Evolutionary conservation across 2,888 invertebrate genomes (phyloP), one percentile per base, ranked within the genome.

Genomic region (Diloba caeruleocephala): DNA sequence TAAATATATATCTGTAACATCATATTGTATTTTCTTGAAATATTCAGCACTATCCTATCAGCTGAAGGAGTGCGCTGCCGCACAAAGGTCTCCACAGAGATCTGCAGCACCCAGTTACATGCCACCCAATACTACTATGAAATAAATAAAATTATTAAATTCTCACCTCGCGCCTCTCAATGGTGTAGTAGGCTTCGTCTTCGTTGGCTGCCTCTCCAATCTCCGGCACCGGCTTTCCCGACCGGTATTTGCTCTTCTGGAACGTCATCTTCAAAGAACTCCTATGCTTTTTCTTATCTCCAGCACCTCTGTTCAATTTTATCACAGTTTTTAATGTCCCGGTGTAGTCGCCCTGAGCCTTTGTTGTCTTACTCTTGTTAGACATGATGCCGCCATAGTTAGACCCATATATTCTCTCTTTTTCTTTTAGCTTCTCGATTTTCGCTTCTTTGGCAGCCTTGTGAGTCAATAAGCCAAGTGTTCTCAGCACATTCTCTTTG

Each of bases 281-380:
- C 61, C 96, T 94, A 43, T 95, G 94, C 65, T 95, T 95, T 85
- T 96, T 96, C 73, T 95, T 92, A 19, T 92, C 92, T 14, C 84
- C 74, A 0, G 87, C 88, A 0, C 95, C 84, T 0, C 96, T 94
- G 81, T 95, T 96, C 63, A 97, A 88, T 87, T 97, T 97, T 73
- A 97, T 97, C 73, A 97, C 96, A 71, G 97, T 97, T 82, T 97
- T 97, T 63, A 97, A 83, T 0, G 97, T 97, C 28, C 97, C 97
- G 1, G 97, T 97, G 76, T 96, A 97, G 71, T 94, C 95, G 12
- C 91, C 89, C 3, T 90, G 88, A 13, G 88, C 78, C 17, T 87
- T 85, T 0, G 85, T 64, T 0, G 85, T 61, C 49, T 89, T 86
- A 26, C 71, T 80, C 49, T 88, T 88, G 55, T 84, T 88, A 0